Evolutionary conservation across 2,113 vertebrate species (phyloP), one percentile per base, ranked within the genome.

Genomic region (Myxocyprinus asiaticus): DNA sequence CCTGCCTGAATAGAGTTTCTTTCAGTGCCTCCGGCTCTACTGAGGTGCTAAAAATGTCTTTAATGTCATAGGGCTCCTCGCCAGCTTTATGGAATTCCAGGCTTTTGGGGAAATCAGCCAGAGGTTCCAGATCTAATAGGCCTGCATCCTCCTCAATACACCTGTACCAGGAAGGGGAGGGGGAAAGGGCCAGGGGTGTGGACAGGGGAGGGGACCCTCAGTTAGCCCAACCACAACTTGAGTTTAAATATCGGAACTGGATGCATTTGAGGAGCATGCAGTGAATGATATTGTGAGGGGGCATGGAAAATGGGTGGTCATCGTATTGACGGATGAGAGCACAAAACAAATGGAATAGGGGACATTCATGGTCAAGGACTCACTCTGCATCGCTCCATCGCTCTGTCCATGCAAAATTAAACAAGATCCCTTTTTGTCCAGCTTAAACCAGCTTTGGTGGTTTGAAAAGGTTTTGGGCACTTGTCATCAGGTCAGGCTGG

Each of bases 1-100:
- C 96, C 96, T 99, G 97, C 94, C 97, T 99, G 95, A 96, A 99
- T 93, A 99, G 95, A 86, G 96, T 96, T 91, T 98, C 96, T 95
- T 98, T 99, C 94, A 99, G 91, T 84, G 95, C 75, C 92, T 99
- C 97, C 93, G 96, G 95, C 91, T 97, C 97, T 97, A 99, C 89
- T 85, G 96, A 95, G 87, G 95, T 86, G 94, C 95, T 97, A 96
- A 98, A 97, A 90, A 97, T 96, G 95, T 98, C 97, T 94, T 98
- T 99, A 93, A 96, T 96, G 83, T 96, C 96, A 93, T 96, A 96
- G 47, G 96, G 94, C 83, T 97, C 97, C 91, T 95, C 94, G 87
- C 95, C 90, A 76, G 96, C 92, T 94, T 98, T 98, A 93, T 94
- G 96, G 78, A 98, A 95, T 82, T 98, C 97, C 95, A 98, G 94